Percentiles rank a stretch among this genome's conserved stretches.
Evolutionary conservation across 2,888 invertebrate genomes (phyloP).

Genomic region (Andrena dorsata): DNA sequence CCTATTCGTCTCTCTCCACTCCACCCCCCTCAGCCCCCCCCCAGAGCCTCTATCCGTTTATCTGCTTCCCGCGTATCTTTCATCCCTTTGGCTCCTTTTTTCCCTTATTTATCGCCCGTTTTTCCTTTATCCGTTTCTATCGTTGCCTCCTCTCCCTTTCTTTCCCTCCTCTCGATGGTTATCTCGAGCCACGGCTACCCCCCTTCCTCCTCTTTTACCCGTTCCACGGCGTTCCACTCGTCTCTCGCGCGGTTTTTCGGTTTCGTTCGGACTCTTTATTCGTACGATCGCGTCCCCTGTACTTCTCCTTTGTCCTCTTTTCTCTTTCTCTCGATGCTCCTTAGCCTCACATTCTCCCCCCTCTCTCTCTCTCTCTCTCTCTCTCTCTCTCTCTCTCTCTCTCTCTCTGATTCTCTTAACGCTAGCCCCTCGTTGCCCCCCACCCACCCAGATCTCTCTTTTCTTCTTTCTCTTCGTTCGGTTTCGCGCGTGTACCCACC

Average conservation of each 20-base stretch:
- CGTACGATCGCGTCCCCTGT: conserved; percentile 1
- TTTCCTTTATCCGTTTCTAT: conserved; percentile 30
- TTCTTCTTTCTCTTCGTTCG: conserved; percentile 21
- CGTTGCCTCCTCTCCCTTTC: conserved; percentile 7
- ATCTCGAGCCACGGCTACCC: conserved; percentile 6
- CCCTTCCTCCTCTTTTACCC: conserved; percentile 16
- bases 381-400: conserved; percentile 1
- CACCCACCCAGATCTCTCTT: background rate
- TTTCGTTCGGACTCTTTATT: conserved; percentile 15
- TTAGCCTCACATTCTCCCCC: background rate
- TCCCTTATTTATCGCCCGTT: conserved; percentile 45
- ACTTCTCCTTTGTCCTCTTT: background rate
- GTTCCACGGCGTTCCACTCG: background rate
- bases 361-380: conserved; percentile 1
- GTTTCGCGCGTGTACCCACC: conserved; percentile 35
- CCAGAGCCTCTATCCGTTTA: background rate
- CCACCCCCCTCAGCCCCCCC: background rate
- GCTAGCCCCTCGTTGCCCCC: conserved; percentile 23
- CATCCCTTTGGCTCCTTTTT: conserved; percentile 37
- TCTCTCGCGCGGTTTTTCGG: background rate
- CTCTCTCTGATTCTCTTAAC: conserved; percentile 3
- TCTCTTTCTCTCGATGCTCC: background rate
- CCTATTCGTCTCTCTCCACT: conserved; percentile 19
- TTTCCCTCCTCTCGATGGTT: conserved; percentile 11
- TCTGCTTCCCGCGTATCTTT: conserved; percentile 31